Percentiles rank a stretch among this genome's conserved stretches.
Evolutionary conservation across 1,140 invertebrate species (phyloP).

Genomic region (Diorhabda elongata): DNA sequence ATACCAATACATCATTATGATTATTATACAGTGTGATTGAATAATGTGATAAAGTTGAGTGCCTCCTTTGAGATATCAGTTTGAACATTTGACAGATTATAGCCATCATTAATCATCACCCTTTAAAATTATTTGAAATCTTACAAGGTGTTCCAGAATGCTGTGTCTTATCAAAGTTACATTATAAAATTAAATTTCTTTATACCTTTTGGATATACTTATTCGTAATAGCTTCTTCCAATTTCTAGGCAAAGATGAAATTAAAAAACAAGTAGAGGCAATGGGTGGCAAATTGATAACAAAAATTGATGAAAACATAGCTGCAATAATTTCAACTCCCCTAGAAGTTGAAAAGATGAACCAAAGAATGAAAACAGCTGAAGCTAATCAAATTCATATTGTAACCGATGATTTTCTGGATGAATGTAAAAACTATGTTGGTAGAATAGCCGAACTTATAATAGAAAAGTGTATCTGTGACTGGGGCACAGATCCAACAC

Average conservation of each 20-base stretch:
- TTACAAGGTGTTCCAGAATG: too few species aligned
- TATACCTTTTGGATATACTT: too few species aligned
- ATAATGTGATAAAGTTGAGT: too few species aligned
- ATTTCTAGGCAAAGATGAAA: slow-evolving; percentile 56
- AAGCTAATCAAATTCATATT: slow-evolving; percentile 70
- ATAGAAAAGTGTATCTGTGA: slow-evolving; percentile 67
- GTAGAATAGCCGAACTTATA: slow-evolving; percentile 61
- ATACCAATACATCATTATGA: too few species aligned
- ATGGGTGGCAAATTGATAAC: slow-evolving; percentile 71
- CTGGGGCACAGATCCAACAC: slow-evolving; percentile 73
- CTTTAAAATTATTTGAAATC: too few species aligned
- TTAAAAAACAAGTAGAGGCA: slow-evolving; percentile 66
- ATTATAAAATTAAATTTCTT: too few species aligned
- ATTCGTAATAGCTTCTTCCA: too few species aligned
- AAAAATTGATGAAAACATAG: slow-evolving; percentile 62
- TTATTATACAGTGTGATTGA: too few species aligned
- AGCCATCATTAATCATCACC: too few species aligned
- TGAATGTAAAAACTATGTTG: slow-evolving; percentile 54
- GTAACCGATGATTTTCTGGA: slow-evolving; percentile 75
- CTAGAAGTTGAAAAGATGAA: slow-evolving; percentile 66
- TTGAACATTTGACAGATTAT: too few species aligned
- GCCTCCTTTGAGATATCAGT: too few species aligned
- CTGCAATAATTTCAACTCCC: slow-evolving; percentile 72
- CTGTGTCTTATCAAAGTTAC: too few species aligned
- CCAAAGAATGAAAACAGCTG: slow-evolving; percentile 61